Base-by-base conservation (phyloP, 2,113 vertebrate genomes). In the Diphyllodes magnificus region DNA sequence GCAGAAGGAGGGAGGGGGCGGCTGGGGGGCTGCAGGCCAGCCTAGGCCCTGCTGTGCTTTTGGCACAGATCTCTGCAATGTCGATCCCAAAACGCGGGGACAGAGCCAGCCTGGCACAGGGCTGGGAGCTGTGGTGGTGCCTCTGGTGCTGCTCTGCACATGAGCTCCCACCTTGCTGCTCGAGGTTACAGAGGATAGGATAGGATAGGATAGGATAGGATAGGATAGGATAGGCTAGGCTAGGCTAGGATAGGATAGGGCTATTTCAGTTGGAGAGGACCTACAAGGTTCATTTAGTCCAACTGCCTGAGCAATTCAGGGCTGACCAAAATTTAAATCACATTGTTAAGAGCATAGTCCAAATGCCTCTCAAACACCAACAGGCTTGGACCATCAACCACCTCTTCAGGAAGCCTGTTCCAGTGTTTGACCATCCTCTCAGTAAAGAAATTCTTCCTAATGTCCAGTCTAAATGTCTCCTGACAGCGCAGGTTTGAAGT, bases 11-110 rank as follows among this genome's bases (percentile, higher is more conserved):
- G 11, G 63, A 84, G 10, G 21, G 15, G 21, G 28, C 0, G 0
- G 42, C 37, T 6, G 47, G 1, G 35, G 40, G 33, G 9, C 56
- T 65, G 40, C 19, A 61, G 66, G 66, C 17, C 56, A 17, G 51
- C 10, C 13, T 65, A 61, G 33, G 25, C 28, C 18, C 27, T 8
- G 31, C 57, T 33, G 47, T 40, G 42, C 37, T 44, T 71, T 70
- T 0, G 0, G 47, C 66, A 45, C 0, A 11, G 35, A 79, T 35
- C 66, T 24, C 16, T 56, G 65, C 23, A 1, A 6, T 7, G 33
- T 27, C 0, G 0, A 7, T 61, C 25, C 76, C 0, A 4, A 30
- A 53, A 68, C 44, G 3, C 1, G 1, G 27, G 39, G 51, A 39
- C 2, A 10, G 85, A 95, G 20, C 17, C 77, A 86, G 71, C 56